These are phyloP conservation scores for Cremastinae sp. DNA, from an alignment of 2,888 invertebrate species.

Conservation along the genomic window DNA sequence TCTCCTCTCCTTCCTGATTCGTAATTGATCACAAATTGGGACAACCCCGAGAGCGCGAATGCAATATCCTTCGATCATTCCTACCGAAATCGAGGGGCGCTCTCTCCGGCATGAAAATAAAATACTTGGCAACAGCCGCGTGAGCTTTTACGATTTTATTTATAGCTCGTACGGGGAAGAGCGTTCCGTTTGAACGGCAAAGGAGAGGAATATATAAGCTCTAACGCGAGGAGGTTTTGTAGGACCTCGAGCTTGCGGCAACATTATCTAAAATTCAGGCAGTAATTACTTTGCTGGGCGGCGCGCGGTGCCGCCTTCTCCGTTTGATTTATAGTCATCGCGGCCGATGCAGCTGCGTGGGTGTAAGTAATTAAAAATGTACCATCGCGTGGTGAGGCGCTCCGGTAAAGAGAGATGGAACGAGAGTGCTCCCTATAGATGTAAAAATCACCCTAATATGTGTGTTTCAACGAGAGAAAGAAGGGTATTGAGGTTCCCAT, in stretches of 20 bases:
- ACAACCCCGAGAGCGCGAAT: not conserved
- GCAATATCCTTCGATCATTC: slow-evolving; percentile 13
- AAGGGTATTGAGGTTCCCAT: slow-evolving; percentile 16
- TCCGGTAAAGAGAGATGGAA: slow-evolving; percentile 46
- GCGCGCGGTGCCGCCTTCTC: slow-evolving; percentile 67
- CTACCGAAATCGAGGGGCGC: slow-evolving; percentile 1
- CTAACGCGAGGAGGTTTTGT: slow-evolving; percentile 43
- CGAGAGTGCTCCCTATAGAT: not conserved
- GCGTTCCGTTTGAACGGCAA: slow-evolving; percentile 53
- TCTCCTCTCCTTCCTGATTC: not conserved
- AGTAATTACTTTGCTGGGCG: slow-evolving; percentile 81
- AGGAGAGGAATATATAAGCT: slow-evolving; percentile 54
- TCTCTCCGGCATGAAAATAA: slow-evolving; percentile 27
- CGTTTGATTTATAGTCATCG: slow-evolving; percentile 80
- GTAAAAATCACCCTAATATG: too few species aligned
- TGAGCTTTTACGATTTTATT: slow-evolving; percentile 60
- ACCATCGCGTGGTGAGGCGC: slow-evolving; percentile 78
- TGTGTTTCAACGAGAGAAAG: too few species aligned
- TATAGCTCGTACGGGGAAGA: slow-evolving; percentile 59
- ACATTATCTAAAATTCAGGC: slow-evolving; percentile 81
- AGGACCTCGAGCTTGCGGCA: slow-evolving; percentile 78
- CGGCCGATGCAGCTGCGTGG: slow-evolving; percentile 80
- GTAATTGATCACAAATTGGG: not conserved
- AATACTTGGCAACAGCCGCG: slow-evolving; percentile 50
- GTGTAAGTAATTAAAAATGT: slow-evolving; percentile 81